phyloP scores from a whole-genome alignment of 2,888 invertebrate species.

The Drosophila kokeensis region DNA sequence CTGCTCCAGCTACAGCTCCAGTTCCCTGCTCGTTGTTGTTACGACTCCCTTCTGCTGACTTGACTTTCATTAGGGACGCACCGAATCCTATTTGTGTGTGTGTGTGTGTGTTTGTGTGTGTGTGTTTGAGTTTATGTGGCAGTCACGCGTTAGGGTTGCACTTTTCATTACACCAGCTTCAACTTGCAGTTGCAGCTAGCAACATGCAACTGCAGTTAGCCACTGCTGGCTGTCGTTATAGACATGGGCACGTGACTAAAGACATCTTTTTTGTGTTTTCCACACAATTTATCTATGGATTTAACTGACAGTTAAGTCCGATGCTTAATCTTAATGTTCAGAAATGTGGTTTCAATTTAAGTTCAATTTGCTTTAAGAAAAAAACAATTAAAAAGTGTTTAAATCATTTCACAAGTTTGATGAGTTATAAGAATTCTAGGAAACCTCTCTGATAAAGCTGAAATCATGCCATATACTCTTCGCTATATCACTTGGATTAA shows the following conservation, averaged over 20 bases:
- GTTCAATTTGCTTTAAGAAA: not conserved
- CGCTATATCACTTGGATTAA: not conserved
- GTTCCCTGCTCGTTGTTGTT: not conserved
- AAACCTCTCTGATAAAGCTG: not conserved
- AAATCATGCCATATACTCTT: not conserved
- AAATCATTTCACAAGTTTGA: not conserved
- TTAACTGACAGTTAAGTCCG: conserved; percentile 1
- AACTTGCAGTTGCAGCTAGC: conserved; percentile 9
- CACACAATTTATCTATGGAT: conserved; percentile 24
- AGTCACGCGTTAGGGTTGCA: conserved; percentile 32
- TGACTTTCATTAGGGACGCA: conserved; percentile 53
- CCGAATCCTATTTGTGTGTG: conserved; percentile 34
- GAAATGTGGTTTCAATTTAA: not conserved
- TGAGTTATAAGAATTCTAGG: not conserved
- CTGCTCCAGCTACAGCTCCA: conserved; percentile 16
- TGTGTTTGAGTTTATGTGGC: conserved; percentile 34
- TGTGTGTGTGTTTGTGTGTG: conserved; percentile 26
- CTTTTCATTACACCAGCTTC: conserved; percentile 38
- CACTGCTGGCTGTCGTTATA: conserved; percentile 22
- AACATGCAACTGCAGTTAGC: conserved; percentile 8
- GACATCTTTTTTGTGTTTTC: conserved; percentile 21
- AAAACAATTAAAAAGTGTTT: not conserved
- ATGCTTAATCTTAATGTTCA: not conserved
- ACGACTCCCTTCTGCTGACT: conserved; percentile 5
- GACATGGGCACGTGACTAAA: conserved; percentile 45